phyloP scores from a whole-genome alignment of 37 sponge, comb jelly and placozoan genomes.

The Amphimedon queenslandica region DNA sequence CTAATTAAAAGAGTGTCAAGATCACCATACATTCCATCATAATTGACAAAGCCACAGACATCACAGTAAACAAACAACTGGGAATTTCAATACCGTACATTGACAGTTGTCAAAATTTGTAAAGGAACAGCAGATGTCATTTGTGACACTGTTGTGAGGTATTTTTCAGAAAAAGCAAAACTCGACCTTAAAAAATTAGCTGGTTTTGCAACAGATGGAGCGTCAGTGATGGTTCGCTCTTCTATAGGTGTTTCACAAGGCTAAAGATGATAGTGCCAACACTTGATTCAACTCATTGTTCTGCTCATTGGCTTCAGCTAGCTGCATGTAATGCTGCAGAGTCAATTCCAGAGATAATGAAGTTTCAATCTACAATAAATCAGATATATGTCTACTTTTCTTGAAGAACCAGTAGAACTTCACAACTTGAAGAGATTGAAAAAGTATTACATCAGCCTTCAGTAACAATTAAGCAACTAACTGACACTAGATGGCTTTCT shows the following conservation, averaged over 20 bases:
- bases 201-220: constrained; percentile 26
- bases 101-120: neutral
- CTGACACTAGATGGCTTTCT: constrained; percentile 40
- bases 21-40: constrained; percentile 25
- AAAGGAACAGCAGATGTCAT: constrained; percentile 6
- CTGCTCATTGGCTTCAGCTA: constrained; percentile 13
- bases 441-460: neutral
- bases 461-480: constrained; percentile 14
- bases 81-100: constrained; percentile 16
- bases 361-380: constrained; percentile 7
- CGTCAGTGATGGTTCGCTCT: constrained; percentile 33
- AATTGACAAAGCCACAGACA: constrained; percentile 39
- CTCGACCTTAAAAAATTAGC: constrained; percentile 1
- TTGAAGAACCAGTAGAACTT: constrained; percentile 6
- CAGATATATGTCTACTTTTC: constrained; percentile 26
- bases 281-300: constrained; percentile 19
- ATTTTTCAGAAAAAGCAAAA: neutral
- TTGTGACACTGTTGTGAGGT: constrained; percentile 4
- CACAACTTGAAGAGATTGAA: constrained; percentile 4
- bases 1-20: constrained; percentile 4
- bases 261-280: constrained; percentile 16
- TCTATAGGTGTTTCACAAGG: constrained; percentile 12
- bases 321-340: constrained; percentile 25
- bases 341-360: constrained; percentile 8
- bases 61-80: constrained; percentile 35